Conservation (phyloP, 2,888 invertebrate genomes). For the Mimas tiliae region DNA sequence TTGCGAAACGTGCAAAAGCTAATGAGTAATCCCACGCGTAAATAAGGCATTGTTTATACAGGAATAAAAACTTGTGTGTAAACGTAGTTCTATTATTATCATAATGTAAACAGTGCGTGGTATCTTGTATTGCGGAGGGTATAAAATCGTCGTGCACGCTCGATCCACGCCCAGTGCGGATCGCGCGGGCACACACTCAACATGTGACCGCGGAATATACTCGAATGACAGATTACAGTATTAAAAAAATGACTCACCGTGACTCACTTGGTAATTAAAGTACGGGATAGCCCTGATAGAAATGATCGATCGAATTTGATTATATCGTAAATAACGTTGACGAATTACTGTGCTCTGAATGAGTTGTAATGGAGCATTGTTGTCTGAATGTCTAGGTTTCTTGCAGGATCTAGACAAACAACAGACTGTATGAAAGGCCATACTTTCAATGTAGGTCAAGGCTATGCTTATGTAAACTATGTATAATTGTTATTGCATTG, state of each 20-base stretch:
- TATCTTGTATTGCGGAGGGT: slow-evolving; percentile 52
- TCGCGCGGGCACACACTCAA: slow-evolving; percentile 75
- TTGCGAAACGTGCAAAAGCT: slow-evolving; percentile 24
- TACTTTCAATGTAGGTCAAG: slow-evolving; percentile 1
- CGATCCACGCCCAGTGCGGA: slow-evolving; percentile 74
- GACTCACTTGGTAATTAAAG: slow-evolving; percentile 1
- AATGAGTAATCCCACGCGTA: slow-evolving; percentile 20
- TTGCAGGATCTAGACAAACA: slow-evolving; percentile 13
- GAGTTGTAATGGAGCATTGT: not conserved
- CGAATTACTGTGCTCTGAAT: not conserved
- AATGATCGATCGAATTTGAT: slow-evolving; percentile 1
- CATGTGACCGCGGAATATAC: slow-evolving; percentile 36
- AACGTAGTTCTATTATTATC: slow-evolving; percentile 40
- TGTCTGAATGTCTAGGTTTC: slow-evolving; percentile 7
- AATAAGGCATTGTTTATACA: slow-evolving; percentile 29
- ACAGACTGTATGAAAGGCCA: not conserved
- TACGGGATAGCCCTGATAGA: slow-evolving; percentile 10
- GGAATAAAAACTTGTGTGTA: slow-evolving; percentile 38
- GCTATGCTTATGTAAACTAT: slow-evolving; percentile 10
- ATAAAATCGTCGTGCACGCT: slow-evolving; percentile 54
- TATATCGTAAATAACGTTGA: not conserved
- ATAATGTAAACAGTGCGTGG: slow-evolving; percentile 43
- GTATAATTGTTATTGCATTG: not conserved
- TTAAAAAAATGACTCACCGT: not conserved
- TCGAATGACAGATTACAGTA: not conserved